These are phyloP conservation scores for Leptatherina wallacei DNA, from an alignment of 2,797 vertebrate genomes.

Conservation along the genomic window DNA sequence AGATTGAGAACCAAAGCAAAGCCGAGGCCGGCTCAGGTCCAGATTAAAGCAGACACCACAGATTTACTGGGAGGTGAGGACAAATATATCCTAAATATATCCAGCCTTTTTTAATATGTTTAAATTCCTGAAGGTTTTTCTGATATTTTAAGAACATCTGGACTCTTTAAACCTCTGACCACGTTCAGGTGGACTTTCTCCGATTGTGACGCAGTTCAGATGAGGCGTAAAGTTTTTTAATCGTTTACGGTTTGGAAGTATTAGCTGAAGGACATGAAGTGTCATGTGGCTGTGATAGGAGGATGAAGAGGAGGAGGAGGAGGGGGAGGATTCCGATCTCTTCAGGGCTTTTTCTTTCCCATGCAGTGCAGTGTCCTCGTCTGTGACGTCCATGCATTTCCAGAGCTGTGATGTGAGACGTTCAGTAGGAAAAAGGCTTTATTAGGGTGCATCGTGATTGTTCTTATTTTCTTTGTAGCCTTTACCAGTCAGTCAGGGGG, in stretches of 20 bases:
- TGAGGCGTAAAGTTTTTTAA: background rate
- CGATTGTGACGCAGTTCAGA: conserved; percentile 60
- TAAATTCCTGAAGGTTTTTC: too few species aligned
- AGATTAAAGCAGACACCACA: too few species aligned
- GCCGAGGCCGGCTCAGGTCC: too few species aligned
- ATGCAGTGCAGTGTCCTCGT: conserved; percentile 67
- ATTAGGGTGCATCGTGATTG: conserved; percentile 46
- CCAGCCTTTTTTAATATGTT: too few species aligned
- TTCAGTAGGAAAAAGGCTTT: conserved; percentile 34
- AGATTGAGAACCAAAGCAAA: too few species aligned
- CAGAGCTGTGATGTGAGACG: conserved; percentile 58
- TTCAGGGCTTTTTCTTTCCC: conserved; percentile 71
- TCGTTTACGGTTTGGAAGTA: conserved; percentile 12
- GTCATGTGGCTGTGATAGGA: conserved; percentile 10
- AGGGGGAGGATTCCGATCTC: conserved; percentile 3
- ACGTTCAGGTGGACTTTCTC: conserved; percentile 13
- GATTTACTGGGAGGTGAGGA: too few species aligned
- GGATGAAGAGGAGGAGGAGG: background rate
- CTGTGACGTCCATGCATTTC: conserved; percentile 70
- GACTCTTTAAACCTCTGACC: too few species aligned
- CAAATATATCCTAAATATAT: too few species aligned
- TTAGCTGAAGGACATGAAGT: conserved; percentile 39
- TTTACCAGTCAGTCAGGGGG: conserved; percentile 61
- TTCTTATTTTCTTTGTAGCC: conserved; percentile 59
- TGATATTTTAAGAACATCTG: too few species aligned